Evolutionary conservation across 2,888 invertebrate species (phyloP).

Genomic region (Agrenia bidenticulata): DNA sequence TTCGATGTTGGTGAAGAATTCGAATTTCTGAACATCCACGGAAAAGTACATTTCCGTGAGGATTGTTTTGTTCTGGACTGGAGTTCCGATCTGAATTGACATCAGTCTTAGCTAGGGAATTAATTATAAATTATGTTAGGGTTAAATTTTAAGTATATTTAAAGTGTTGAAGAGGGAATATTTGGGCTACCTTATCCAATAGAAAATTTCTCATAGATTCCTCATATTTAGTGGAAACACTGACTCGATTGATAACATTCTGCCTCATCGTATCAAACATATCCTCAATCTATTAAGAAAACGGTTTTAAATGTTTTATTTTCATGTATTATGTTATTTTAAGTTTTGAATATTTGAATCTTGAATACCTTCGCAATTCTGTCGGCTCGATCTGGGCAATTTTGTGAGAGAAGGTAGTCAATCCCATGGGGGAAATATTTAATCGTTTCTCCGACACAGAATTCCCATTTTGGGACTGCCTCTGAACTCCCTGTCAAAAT

Average conservation of each 20-base stretch:
- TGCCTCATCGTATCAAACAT: constrained; percentile 54
- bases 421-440: constrained; percentile 60
- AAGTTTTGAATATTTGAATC: too few relatives aligned
- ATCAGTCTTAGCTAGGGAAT: constrained; percentile 58
- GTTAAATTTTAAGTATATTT: background rate
- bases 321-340: too few relatives aligned
- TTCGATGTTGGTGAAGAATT: constrained; percentile 61
- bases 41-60: constrained; percentile 58
- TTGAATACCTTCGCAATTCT: constrained; percentile 32
- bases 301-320: too few relatives aligned
- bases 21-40: constrained; percentile 59
- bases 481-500: constrained; percentile 53
- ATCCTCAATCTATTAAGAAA: constrained; percentile 53
- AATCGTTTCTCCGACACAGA: constrained; percentile 59
- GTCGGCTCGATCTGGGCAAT: constrained; percentile 25
- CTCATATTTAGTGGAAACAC: constrained; percentile 52
- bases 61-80: constrained; percentile 55
- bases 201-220: constrained; percentile 53
- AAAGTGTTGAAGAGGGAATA: too few relatives aligned
- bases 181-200: constrained; percentile 57
- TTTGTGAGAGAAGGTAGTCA: constrained; percentile 55
- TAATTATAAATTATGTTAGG: constrained; percentile 16
- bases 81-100: constrained; percentile 59
- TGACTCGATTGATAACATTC: constrained; percentile 52
- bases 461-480: constrained; percentile 59